Evolutionary conservation across 2,888 invertebrate species (phyloP), one percentile per base, ranked within the genome.

Genomic region (Aromia moschata): DNA sequence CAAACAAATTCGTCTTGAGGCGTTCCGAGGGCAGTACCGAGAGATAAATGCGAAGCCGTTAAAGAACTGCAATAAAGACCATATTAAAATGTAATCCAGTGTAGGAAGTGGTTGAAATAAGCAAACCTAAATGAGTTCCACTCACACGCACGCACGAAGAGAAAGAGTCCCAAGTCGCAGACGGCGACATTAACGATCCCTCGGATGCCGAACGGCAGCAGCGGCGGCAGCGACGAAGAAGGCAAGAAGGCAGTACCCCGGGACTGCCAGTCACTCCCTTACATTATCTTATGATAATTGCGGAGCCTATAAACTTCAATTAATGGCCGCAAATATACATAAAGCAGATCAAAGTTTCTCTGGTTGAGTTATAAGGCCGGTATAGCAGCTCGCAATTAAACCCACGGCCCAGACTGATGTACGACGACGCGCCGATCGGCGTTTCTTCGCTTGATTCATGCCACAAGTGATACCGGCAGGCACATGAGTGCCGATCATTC

Each of bases 261-360:
- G 64, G 67, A 72, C 68, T 71, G 72, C 71, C 77, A 76, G 77
- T 78, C 78, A 77, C 77, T 78, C 77, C 78, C 74, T 74, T 75
- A 76, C 73, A 79, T 79, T 79, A 80, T 80, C 80, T 79, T 79
- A 79, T 79, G 79, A 79, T 79, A 79, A 80, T 79, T 80, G 79
- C 79, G 74, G 74, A 74, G 76, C 78, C 79, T 78, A 80, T 80
- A 80, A 80, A 80, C 79, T 79, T 78, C 79, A 79, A 80, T 80
- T 80, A 80, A 80, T 80, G 80, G 79, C 76, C 69, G 75, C 77
- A 75, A 78, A 78, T 78, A 78, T 78, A 78, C 78, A 78, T 79
- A 78, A 78, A 78, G 78, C 78, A 77, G 79, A 77, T 79, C 79
- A 79, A 78, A 78, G 78, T 79, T 77, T 78, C 77, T 74, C 78